A percentile compares a stretch with the other conserved stretches of the same genome.
phyloP scores from a whole-genome alignment of 2,113 vertebrate species.

The Struthidea cinerea region DNA sequence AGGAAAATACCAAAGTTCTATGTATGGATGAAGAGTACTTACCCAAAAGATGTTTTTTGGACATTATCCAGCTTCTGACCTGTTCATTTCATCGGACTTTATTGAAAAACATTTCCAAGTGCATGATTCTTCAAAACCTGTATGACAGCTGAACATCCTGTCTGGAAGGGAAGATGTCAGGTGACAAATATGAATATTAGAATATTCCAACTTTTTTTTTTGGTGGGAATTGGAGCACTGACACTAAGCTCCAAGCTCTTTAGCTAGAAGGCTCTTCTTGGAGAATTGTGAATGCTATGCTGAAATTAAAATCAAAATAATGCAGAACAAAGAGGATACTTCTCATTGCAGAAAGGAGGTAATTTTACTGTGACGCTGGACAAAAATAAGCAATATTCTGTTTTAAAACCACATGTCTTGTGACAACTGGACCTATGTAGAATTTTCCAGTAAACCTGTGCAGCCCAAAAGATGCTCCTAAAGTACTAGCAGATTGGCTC shows the following conservation, averaged over 20 bases:
- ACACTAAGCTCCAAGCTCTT: background rate
- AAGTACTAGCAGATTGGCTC: background rate
- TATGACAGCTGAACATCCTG: background rate
- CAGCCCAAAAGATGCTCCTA: background rate
- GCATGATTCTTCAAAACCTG: background rate
- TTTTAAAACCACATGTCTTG: background rate
- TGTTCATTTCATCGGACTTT: background rate
- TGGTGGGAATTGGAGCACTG: background rate
- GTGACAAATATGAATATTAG: background rate
- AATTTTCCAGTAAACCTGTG: background rate
- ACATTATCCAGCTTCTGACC: background rate
- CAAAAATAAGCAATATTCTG: background rate
- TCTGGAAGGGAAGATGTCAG: background rate
- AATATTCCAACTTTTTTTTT: background rate
- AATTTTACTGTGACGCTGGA: background rate
- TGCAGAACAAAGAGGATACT: background rate
- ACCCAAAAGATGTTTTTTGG: background rate
- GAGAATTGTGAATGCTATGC: background rate
- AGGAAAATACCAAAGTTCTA: background rate
- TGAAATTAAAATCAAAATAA: background rate
- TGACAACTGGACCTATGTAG: background rate
- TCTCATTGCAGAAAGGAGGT: background rate
- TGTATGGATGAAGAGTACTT: background rate
- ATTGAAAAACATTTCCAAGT: background rate
- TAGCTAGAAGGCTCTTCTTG: background rate